Base-by-base conservation (phyloP, 2,113 vertebrate genomes). In the Tapirus terrestris region DNA sequence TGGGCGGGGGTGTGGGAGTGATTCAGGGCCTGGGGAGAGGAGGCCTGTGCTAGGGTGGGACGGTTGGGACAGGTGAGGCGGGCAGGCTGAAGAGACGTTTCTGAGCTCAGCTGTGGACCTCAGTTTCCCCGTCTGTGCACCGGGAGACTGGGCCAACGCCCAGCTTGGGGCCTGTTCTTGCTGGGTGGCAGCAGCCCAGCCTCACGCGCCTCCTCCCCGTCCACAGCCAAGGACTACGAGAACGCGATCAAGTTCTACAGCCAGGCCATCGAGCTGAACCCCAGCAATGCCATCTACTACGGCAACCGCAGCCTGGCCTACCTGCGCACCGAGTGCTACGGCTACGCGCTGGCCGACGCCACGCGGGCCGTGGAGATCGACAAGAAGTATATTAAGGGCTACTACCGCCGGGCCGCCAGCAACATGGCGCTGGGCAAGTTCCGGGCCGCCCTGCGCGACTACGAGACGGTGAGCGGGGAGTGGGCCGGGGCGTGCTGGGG, bases 361-460 rank as follows among this genome's bases (percentile, higher is more conserved):
- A 99, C 99, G 0, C 99, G 98, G 20, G 99, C 99, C 93, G 97
- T 99, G 31, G 99, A 99, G 98, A 98, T 99, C 2, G 99, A 99
- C 98, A 99, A 99, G 97, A 99, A 99, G 97, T 99, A 99, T 98
- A 99, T 99, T 95, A 99, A 99, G 96, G 99, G 99, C 8, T 99
- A 99, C 98, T 99, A 99, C 97, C 99, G 99, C 31, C 98, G 99
- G 0, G 99, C 99, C 2, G 99, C 99, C 96, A 99, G 99, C 98
- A 99, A 99, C 98, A 99, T 99, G 99, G 99, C 99, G 0, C 98
- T 99, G 98, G 99, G 99, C 94, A 99, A 99, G 98, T 99, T 99
- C 98, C 99, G 99, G 96, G 99, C 99, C 0, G 99, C 99, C 0
- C 99, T 99, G 12, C 99, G 99, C 1, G 99, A 99, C 98, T 99